Percentiles rank a stretch among this genome's conserved stretches.
phyloP scores from a whole-genome alignment of 2,113 vertebrate species.

The Psophia crepitans region DNA sequence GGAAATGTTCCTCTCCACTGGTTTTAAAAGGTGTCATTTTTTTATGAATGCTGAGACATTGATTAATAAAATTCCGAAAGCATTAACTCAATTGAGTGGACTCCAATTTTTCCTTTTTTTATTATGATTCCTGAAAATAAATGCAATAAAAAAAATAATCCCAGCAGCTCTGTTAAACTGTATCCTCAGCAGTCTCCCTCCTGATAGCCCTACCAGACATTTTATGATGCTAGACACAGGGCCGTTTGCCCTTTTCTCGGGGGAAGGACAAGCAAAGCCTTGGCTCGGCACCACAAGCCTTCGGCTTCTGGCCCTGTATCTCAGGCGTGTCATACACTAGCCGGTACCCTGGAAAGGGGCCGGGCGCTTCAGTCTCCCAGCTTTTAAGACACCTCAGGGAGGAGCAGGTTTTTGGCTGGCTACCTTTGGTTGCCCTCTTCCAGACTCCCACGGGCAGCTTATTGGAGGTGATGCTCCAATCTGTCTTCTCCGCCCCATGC shows the following conservation, averaged over 20 bases:
- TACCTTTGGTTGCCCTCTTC: background rate
- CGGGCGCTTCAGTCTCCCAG: background rate
- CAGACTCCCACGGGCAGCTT: background rate
- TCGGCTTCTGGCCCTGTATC: background rate
- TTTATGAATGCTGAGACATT: conserved; percentile 74
- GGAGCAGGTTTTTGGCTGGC: background rate
- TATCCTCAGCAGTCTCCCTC: conserved; percentile 61
- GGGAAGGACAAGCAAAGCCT: conserved; percentile 41
- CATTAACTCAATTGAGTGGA: conserved; percentile 76
- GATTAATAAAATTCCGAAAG: conserved; percentile 80
- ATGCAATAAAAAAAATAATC: conserved; percentile 69
- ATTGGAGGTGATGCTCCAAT: background rate
- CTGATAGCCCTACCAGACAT: conserved; percentile 75
- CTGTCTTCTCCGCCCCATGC: background rate
- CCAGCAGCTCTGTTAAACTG: conserved; percentile 75
- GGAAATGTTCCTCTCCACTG: conserved; percentile 68
- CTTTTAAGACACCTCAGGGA: background rate
- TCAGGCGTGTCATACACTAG: background rate
- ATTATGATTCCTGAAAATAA: conserved; percentile 69
- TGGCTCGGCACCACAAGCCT: conserved; percentile 20
- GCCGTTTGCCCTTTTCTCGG: conserved; percentile 1
- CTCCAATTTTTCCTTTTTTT: conserved; percentile 59
- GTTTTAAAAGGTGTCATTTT: conserved; percentile 77
- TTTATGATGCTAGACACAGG: conserved; percentile 54
- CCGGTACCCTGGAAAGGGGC: background rate